A percentile compares a stretch with the other conserved stretches of the same genome.
These are phyloP conservation scores for Tetragonisca angustula DNA, from an alignment of 2,888 invertebrate genomes.

Conservation along the genomic window DNA sequence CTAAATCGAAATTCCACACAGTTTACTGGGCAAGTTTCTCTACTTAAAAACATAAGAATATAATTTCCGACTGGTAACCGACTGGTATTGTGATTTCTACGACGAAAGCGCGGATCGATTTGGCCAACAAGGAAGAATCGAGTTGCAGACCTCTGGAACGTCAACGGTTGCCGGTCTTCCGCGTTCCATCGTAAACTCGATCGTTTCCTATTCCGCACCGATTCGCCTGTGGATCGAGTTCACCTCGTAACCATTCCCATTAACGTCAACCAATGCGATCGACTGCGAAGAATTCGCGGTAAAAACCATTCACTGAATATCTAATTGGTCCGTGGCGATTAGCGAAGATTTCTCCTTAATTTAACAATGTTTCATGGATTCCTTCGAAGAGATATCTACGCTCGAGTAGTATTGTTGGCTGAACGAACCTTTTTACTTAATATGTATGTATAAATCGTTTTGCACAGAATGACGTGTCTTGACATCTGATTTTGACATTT, in stretches of 20 bases:
- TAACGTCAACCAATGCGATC: slow-evolving; percentile 7
- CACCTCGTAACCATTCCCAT: slow-evolving; percentile 16
- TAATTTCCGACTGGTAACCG: slow-evolving; percentile 36
- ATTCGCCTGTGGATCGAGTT: slow-evolving; percentile 49
- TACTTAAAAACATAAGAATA: neutral
- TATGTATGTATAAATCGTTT: no score
- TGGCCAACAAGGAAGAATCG: slow-evolving; percentile 44
- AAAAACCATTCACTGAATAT: slow-evolving; percentile 11
- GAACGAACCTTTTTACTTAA: neutral
- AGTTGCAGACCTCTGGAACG: slow-evolving; percentile 36
- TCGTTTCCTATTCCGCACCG: slow-evolving; percentile 54
- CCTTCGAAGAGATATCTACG: neutral
- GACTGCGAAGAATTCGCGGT: neutral
- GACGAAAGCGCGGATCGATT: slow-evolving; percentile 15
- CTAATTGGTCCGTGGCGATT: slow-evolving; percentile 9
- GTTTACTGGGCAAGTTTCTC: neutral
- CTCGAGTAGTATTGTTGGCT: neutral
- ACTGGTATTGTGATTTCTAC: slow-evolving; percentile 1
- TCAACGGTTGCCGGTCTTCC: slow-evolving; percentile 39
- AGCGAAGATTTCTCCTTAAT: neutral
- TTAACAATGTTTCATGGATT: neutral
- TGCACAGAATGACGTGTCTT: no score
- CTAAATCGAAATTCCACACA: neutral
- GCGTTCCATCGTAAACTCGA: slow-evolving; percentile 52
- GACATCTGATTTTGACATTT: no score